Evolutionary conservation across 2,888 invertebrate genomes (phyloP).

Genomic region (Leptinotarsa peninsularis): DNA sequence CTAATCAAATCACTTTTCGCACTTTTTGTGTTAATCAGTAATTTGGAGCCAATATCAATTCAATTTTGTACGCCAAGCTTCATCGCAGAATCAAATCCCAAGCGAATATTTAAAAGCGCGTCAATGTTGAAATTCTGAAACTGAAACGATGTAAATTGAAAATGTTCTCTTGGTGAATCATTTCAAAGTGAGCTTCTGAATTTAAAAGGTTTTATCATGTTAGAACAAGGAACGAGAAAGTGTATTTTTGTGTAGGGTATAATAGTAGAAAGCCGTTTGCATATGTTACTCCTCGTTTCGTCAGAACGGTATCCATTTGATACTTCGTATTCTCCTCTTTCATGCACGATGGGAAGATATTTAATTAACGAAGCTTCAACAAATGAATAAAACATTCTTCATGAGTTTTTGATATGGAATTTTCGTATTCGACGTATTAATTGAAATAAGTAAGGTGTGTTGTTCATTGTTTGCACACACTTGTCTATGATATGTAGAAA

Average conservation of each 20-base stretch:
- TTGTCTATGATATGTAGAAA: too few relatives aligned
- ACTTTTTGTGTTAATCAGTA: too few relatives aligned
- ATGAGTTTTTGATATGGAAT: not conserved
- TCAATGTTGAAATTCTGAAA: constrained; percentile 17
- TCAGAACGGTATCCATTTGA: not conserved
- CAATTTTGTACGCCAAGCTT: too few relatives aligned
- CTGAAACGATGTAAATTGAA: constrained; percentile 39
- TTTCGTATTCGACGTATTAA: not conserved
- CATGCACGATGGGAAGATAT: not conserved
- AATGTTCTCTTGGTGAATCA: constrained; percentile 54
- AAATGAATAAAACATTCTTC: not conserved
- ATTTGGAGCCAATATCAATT: too few relatives aligned
- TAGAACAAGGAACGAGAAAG: constrained; percentile 41
- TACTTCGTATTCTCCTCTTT: not conserved
- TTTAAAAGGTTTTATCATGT: constrained; percentile 44
- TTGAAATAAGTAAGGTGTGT: not conserved
- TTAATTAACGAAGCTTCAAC: not conserved
- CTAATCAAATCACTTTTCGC: too few relatives aligned
- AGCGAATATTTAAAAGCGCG: constrained; percentile 3
- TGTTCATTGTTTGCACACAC: too few relatives aligned
- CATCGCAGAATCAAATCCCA: not conserved
- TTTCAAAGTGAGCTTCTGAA: constrained; percentile 53
- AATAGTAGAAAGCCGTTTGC: constrained; percentile 38
- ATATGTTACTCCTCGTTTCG: constrained; percentile 25
- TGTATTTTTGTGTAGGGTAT: constrained; percentile 44